phyloP scores from a whole-genome alignment of 2,113 vertebrate species.

The Ramphastos sulfuratus region DNA sequence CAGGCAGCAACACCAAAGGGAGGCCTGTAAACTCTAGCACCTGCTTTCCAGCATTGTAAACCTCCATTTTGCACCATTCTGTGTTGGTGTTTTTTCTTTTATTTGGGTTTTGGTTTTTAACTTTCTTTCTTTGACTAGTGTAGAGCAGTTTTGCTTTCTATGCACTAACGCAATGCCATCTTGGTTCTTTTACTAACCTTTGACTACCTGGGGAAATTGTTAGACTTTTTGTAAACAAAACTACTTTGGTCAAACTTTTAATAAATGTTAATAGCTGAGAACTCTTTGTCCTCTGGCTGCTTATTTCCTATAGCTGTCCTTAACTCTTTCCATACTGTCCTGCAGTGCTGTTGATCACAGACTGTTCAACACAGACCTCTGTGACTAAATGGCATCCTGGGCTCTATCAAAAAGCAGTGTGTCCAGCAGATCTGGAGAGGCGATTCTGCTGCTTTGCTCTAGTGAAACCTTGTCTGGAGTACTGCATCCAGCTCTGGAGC shows the following conservation, averaged over 20 bases:
- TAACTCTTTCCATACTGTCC: background rate
- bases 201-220: background rate
- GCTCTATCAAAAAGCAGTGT: too few species aligned
- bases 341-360: background rate
- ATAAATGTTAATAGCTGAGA: slow-evolving; percentile 63
- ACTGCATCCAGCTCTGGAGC: too few species aligned
- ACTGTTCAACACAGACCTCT: too few species aligned
- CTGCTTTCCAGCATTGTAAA: background rate
- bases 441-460: too few species aligned
- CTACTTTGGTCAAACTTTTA: slow-evolving; percentile 29
- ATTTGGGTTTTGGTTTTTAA: background rate
- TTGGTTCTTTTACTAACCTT: background rate
- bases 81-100: background rate
- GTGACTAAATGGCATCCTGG: too few species aligned
- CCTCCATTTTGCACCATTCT: background rate
- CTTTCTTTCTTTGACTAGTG: background rate
- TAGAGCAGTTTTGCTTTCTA: slow-evolving; percentile 12
- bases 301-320: slow-evolving; percentile 15
- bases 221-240: slow-evolving; percentile 59
- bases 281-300: slow-evolving; percentile 25
- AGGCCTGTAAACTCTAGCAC: background rate
- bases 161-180: background rate
- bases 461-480: too few species aligned
- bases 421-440: too few species aligned
- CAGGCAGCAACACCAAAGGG: accelerated